A percentile compares a stretch with the other conserved stretches of the same genome.
phyloP scores from a whole-genome alignment of 1,140 invertebrate genomes.

The Psilanteris sp. region DNA sequence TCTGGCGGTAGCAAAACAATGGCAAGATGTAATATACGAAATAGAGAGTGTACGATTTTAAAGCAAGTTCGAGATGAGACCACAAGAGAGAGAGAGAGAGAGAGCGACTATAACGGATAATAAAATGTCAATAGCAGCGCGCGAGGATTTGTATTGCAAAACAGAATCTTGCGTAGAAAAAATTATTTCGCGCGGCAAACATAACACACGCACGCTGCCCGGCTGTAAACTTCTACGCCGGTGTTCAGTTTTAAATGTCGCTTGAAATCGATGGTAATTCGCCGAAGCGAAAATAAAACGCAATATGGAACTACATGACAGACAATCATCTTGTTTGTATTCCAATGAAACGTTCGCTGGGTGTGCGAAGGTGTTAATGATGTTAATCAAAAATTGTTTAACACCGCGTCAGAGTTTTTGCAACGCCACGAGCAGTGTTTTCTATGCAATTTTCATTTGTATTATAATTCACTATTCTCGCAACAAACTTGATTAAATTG shows the following conservation, averaged over 20 bases:
- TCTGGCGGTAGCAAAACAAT: constrained; percentile 17
- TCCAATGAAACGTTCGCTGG: no score
- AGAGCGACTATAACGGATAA: constrained; percentile 13
- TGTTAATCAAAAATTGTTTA: no score
- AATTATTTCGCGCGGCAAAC: constrained; percentile 33
- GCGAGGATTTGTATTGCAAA: constrained; percentile 19
- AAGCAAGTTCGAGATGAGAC: not conserved
- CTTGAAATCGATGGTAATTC: not conserved
- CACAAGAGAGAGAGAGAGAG: not conserved
- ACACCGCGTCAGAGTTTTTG: no score
- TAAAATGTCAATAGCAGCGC: constrained; percentile 45
- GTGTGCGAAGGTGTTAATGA: no score
- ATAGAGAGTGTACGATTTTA: constrained; percentile 33
- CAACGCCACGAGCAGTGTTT: no score
- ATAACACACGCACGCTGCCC: no score
- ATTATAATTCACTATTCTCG: no score
- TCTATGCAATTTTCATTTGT: no score
- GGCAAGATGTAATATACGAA: constrained; percentile 9
- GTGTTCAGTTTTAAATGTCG: constrained; percentile 2
- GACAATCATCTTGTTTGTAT: no score
- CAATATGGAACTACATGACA: no score
- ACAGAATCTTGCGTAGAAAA: constrained; percentile 1
- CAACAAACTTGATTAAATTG: no score
- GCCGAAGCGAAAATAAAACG: not conserved
- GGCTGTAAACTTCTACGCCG: constrained; percentile 26